These are phyloP conservation scores for Yponomeuta plumbellus DNA, from an alignment of 2,888 invertebrate genomes.

Conservation along the genomic window DNA sequence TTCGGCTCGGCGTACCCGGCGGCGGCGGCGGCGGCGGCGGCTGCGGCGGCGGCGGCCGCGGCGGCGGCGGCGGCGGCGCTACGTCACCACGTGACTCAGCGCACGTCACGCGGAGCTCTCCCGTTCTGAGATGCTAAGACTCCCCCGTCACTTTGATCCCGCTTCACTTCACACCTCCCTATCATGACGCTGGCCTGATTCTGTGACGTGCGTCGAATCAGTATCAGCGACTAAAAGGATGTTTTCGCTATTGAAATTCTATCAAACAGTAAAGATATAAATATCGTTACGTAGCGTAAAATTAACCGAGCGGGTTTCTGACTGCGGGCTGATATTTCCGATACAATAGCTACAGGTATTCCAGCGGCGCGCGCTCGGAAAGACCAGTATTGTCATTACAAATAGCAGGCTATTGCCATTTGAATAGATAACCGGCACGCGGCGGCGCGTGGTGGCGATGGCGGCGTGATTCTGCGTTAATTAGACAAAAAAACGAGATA, in stretches of 20 bases:
- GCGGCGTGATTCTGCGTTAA: neutral
- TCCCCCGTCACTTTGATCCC: too few species aligned
- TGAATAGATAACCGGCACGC: neutral
- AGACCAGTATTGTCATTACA: neutral
- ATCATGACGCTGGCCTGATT: neutral
- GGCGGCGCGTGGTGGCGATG: neutral
- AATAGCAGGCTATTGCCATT: neutral
- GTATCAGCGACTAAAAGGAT: neutral
- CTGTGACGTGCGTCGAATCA: neutral
- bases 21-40: too few species aligned
- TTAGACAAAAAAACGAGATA: neutral
- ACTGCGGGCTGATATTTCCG: neutral
- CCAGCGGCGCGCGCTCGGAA: neutral
- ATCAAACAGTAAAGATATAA: neutral
- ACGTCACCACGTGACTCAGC: too few species aligned
- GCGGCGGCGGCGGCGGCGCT: too few species aligned
- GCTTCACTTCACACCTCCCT: too few species aligned
- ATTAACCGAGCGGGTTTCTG: neutral
- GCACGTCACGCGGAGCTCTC: too few species aligned
- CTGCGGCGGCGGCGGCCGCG: too few species aligned
- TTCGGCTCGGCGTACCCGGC: too few species aligned
- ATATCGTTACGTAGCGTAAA: neutral
- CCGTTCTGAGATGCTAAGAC: too few species aligned
- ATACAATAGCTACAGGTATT: neutral
- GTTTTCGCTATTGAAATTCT: neutral